Conservation (phyloP, 2,113 vertebrate genomes). For the rat (Rattus norvegicus) region GRCr8 NC_086024.1:78886501-78887000, state of each 20-base stretch:
- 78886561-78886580: slow-evolving; percentile 18
- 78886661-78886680: slow-evolving; percentile 47
- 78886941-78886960: slow-evolving; percentile 16
- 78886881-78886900: slow-evolving; percentile 3
- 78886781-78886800: not conserved
- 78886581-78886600: not conserved
- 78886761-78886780: not conserved
- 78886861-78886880: slow-evolving; percentile 17
- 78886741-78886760: not conserved
- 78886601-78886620: slow-evolving; percentile 23
- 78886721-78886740: not conserved
- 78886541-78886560: not conserved
- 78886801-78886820: slow-evolving; percentile 5
- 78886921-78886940: not conserved
- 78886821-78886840: not conserved
- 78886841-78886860: not conserved
- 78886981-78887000: not conserved
- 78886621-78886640: not conserved
- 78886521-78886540: not conserved
- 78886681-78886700: not conserved
- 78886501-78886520: slow-evolving; percentile 30
- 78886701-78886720: not conserved
- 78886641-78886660: not conserved
- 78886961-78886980: not conserved
- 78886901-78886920: not conserved